Evolutionary conservation across 2,113 vertebrate species (phyloP).

Genomic region (Tetrax tetrax): DNA sequence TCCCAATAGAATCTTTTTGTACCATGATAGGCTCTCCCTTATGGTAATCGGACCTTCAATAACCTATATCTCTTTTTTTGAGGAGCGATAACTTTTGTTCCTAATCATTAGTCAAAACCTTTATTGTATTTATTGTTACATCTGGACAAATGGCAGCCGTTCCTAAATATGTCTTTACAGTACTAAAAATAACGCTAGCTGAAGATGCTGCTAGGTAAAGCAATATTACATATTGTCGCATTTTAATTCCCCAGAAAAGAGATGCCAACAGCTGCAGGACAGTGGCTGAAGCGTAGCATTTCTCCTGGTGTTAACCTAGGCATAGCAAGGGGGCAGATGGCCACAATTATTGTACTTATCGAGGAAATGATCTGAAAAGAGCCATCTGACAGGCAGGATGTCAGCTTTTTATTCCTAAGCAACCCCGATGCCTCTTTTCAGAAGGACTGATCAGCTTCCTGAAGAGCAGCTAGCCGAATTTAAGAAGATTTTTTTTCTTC

Average conservation of each 20-base stretch:
- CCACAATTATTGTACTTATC: not conserved
- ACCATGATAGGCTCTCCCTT: not conserved
- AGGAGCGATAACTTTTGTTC: not conserved
- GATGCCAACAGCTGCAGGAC: not conserved
- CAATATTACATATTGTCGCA: fast-evolving
- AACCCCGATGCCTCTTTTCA: not conserved
- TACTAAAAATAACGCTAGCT: not conserved
- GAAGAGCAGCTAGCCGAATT: not conserved
- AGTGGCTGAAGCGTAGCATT: not conserved
- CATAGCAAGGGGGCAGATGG: not conserved
- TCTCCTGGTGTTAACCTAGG: not conserved
- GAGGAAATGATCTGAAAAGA: not conserved
- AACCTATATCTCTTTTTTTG: not conserved
- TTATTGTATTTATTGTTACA: not conserved
- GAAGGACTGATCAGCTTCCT: not conserved
- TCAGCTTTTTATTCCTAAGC: not conserved
- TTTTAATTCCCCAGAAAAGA: not conserved
- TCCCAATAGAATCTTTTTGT: not conserved
- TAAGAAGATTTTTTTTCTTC: not conserved
- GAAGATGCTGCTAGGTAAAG: not conserved
- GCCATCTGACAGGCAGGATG: not conserved
- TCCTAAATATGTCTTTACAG: not conserved
- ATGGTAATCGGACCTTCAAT: not conserved
- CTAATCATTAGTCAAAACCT: not conserved
- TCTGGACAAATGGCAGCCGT: not conserved